Conservation (phyloP, 2,113 vertebrate species). For the Xiphophorus couchianus region DNA sequence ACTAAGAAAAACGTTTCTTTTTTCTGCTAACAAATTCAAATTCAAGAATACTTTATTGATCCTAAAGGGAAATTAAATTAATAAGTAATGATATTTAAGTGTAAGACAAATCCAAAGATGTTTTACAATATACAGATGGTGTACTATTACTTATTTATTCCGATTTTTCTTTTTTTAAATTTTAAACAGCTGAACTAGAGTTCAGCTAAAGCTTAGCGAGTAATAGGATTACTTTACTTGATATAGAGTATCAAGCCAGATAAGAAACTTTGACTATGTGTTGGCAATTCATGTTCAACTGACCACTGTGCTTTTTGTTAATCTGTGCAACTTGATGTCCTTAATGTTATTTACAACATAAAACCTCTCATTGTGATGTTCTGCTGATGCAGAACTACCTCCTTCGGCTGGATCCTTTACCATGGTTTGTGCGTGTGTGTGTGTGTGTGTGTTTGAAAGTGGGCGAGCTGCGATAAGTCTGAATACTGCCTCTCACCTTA, state of each 20-base stretch:
- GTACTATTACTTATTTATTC: conserved; percentile 67
- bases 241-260: conserved; percentile 8
- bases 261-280: no score
- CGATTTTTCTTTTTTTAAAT: conserved; percentile 12
- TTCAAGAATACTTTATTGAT: no score
- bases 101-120: conserved; percentile 59
- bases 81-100: conserved; percentile 35
- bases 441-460: neutral
- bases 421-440: neutral
- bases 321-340: conserved; percentile 37
- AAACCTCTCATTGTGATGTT: conserved; percentile 37
- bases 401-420: conserved; percentile 42
- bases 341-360: conserved; percentile 52
- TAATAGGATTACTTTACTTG: neutral
- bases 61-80: no score
- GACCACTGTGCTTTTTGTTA: conserved; percentile 32
- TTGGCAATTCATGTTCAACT: neutral
- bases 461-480: no score
- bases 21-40: conserved; percentile 15
- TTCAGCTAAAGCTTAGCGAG: neutral
- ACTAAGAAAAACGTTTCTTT: conserved; percentile 18
- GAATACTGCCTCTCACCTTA: no score
- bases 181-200: conserved; percentile 30
- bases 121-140: conserved; percentile 67
- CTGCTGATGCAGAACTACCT: conserved; percentile 33